Evolutionary conservation across 2,113 vertebrate species (phyloP).

Genomic region (Oryzias melastigma): DNA sequence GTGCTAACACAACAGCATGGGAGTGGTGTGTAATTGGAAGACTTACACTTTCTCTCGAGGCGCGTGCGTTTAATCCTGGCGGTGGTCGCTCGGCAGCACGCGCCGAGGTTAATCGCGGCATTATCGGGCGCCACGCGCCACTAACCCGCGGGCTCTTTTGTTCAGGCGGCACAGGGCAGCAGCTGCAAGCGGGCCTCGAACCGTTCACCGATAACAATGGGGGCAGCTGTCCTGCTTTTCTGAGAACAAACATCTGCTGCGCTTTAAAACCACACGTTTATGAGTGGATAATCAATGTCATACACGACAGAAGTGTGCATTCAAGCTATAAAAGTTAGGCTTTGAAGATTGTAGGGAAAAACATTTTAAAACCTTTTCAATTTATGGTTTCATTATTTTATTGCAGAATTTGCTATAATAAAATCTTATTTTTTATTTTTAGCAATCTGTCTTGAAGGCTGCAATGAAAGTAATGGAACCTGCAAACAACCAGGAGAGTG

Average conservation of each 20-base stretch:
- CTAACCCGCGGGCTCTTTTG: constrained; percentile 77
- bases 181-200: constrained; percentile 77
- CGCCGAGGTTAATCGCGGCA: constrained; percentile 81
- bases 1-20: not conserved
- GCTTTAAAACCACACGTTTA: constrained; percentile 64
- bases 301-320: constrained; percentile 27
- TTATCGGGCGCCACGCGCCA: constrained; percentile 81
- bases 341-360: not conserved
- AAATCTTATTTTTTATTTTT: constrained; percentile 34
- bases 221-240: constrained; percentile 79
- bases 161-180: constrained; percentile 67
- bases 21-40: constrained; percentile 32
- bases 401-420: not conserved
- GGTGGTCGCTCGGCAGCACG: constrained; percentile 72
- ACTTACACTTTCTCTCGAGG: constrained; percentile 20
- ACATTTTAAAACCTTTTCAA: not conserved
- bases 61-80: constrained; percentile 73
- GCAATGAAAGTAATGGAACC: constrained; percentile 89
- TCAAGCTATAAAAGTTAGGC: constrained; percentile 18
- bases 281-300: constrained; percentile 61
- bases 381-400: not conserved
- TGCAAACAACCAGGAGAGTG: constrained; percentile 92
- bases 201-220: constrained; percentile 76
- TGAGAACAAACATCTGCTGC: constrained; percentile 77
- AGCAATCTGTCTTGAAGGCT: constrained; percentile 95